A percentile compares a stretch with the other conserved stretches of the same genome.
These are phyloP conservation scores for Hedya salicella DNA, from an alignment of 2,888 invertebrate species.

Conservation along the genomic window DNA sequence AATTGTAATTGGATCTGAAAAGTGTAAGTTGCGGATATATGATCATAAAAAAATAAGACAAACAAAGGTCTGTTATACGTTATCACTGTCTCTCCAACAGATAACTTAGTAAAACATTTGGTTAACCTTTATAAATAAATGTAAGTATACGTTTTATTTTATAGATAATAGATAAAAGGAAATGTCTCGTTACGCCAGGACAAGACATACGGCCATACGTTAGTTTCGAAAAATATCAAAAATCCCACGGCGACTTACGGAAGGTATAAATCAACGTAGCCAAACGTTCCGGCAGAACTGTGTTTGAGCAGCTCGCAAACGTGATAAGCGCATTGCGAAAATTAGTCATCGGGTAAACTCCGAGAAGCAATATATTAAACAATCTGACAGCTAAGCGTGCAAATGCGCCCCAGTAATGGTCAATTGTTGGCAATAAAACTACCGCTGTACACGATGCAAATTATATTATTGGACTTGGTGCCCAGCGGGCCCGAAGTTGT, in stretches of 20 bases:
- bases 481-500: conserved; percentile 57
- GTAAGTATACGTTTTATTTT: too few species aligned
- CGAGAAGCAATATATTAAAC: conserved; percentile 63
- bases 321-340: conserved; percentile 47
- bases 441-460: conserved; percentile 70
- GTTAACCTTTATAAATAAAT: too few species aligned
- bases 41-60: neutral
- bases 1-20: conserved; percentile 5
- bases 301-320: conserved; percentile 43
- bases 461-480: conserved; percentile 63
- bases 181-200: too few species aligned
- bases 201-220: too few species aligned
- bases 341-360: conserved; percentile 48
- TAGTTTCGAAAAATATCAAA: conserved; percentile 7
- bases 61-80: too few species aligned
- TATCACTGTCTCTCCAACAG: too few species aligned
- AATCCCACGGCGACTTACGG: conserved; percentile 16
- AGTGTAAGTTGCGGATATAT: neutral
- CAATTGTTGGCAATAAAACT: conserved; percentile 74
- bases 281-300: conserved; percentile 41
- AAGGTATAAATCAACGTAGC: conserved; percentile 31
- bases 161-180: too few species aligned
- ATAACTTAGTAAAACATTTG: too few species aligned
- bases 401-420: conserved; percentile 68
- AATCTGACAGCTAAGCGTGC: conserved; percentile 65